phyloP scores from a whole-genome alignment of 30 jellyfish, hydroid and myxozoan genomes.

The Cassiopea xamachana region DNA sequence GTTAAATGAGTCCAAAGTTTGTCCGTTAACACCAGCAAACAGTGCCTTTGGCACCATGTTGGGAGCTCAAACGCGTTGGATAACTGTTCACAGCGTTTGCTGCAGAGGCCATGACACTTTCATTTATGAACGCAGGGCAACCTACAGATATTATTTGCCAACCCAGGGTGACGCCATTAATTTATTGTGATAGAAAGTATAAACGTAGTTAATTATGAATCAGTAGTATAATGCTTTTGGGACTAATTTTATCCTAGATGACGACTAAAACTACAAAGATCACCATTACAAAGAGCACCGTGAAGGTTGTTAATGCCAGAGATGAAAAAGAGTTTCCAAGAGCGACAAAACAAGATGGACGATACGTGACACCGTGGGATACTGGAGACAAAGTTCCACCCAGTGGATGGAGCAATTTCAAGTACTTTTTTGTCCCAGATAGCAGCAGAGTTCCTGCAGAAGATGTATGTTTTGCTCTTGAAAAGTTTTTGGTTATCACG shows the following conservation, averaged over 20 bases:
- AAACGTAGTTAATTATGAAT: too few relatives aligned
- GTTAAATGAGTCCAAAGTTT: too few relatives aligned
- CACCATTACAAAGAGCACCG: conserved; percentile 91
- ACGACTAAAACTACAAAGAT: conserved; percentile 81
- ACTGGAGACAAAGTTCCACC: conserved; percentile 82
- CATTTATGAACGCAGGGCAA: too few relatives aligned
- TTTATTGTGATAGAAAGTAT: too few relatives aligned
- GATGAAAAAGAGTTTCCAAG: conserved; percentile 91
- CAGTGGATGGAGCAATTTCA: conserved; percentile 88
- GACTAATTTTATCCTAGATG: conserved; percentile 29
- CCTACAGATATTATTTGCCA: too few relatives aligned
- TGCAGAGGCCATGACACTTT: too few relatives aligned
- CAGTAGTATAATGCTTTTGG: background rate
- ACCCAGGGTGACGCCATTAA: too few relatives aligned
- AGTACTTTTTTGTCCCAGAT: conserved; percentile 79
- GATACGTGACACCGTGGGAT: conserved; percentile 93
- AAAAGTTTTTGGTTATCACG: too few relatives aligned
- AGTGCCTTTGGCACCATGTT: too few relatives aligned
- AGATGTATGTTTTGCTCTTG: conserved; percentile 51
- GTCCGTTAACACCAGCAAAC: too few relatives aligned
- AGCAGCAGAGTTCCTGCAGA: conserved; percentile 87
- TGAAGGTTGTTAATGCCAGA: conserved; percentile 79
- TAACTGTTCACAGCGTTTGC: too few relatives aligned
- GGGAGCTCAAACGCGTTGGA: too few relatives aligned
- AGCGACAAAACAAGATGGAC: conserved; percentile 83